phyloP scores from a whole-genome alignment of 2,113 vertebrate genomes.

The Laticauda laticaudata region DNA sequence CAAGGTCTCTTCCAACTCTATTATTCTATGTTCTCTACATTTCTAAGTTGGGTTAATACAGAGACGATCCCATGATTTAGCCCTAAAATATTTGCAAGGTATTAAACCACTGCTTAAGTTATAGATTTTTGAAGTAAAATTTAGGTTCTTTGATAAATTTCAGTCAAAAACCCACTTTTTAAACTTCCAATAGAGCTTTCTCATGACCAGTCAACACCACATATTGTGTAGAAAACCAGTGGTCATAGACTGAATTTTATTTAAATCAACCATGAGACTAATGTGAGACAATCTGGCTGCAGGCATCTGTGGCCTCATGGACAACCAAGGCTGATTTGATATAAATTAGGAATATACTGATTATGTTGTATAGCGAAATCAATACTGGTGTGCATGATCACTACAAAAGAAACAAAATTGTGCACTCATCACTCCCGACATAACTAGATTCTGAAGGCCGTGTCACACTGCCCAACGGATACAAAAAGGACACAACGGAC shows the following conservation, averaged over 20 bases:
- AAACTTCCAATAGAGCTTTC: not conserved
- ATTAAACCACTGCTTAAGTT: not conserved
- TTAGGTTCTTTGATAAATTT: not conserved
- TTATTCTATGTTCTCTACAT: not conserved
- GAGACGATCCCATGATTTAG: not conserved
- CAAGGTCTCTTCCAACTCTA: too few relatives aligned
- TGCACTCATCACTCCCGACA: slow-evolving; percentile 44
- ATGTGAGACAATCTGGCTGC: not conserved
- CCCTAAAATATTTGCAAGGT: not conserved
- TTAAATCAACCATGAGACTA: not conserved
- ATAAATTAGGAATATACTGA: slow-evolving; percentile 7
- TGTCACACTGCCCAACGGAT: too few relatives aligned
- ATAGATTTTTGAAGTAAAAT: not conserved
- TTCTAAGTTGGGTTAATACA: not conserved
- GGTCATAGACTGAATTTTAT: not conserved
- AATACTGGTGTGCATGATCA: slow-evolving; percentile 39
- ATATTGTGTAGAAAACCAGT: not conserved
- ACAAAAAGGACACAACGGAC: too few relatives aligned
- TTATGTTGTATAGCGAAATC: slow-evolving; percentile 15
- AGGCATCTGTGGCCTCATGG: not conserved
- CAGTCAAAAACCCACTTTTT: not conserved
- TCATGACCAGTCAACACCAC: not conserved
- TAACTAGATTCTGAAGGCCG: too few relatives aligned
- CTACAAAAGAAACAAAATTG: slow-evolving; percentile 47
- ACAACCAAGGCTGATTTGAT: not conserved